Base-by-base conservation (phyloP, 2,113 vertebrate species). In the Epinephelus lanceolatus region DNA sequence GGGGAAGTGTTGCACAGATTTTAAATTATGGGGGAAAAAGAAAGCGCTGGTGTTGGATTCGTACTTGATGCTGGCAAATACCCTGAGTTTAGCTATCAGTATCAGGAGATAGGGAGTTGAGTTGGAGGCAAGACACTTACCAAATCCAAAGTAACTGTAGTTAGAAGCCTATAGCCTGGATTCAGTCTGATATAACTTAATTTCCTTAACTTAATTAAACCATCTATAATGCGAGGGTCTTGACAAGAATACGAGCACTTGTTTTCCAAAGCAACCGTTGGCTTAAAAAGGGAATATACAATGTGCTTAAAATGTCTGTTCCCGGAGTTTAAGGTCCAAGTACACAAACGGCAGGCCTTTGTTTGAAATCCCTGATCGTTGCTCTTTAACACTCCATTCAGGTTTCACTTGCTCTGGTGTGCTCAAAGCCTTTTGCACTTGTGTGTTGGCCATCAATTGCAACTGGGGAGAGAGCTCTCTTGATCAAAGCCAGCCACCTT, bases 401-500 rank as follows among this genome's bases (percentile, higher is more conserved):
- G 42, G 62, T 82, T 67, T 57, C 53, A 40, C 60, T 67, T 49
- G 47, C 4, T 79, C 52, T 37, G 23, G 17, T 57, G 55, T 53
- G 33, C 65, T 77, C 51, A 55, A 47, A 71, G 42, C 18, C 17
- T 42, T 75, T 65, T 53, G 42, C 62, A 45, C 89, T 66, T 56
- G 37, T 75, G 66, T 73, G 66, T 85, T 78, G 59, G 76, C 76
- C 47, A 37, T 77, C 55, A 51, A 27, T 56, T 47, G 73, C 71
- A 57, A n/a, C 45, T 23, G 37, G 70, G 77, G 57, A 73, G 51
- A 69, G 72, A 80, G 52, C 27, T 42, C 17, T 56, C 69, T 57
- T 86, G 86, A 91, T 92, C 91, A 92, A 92, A 94, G 81, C 60
- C 80, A 27, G 78, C 67, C 66, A 80, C 80, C 75, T 79, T 83